Base-by-base conservation (phyloP, 2,797 vertebrate species). In the Potorous gilbertii region DNA sequence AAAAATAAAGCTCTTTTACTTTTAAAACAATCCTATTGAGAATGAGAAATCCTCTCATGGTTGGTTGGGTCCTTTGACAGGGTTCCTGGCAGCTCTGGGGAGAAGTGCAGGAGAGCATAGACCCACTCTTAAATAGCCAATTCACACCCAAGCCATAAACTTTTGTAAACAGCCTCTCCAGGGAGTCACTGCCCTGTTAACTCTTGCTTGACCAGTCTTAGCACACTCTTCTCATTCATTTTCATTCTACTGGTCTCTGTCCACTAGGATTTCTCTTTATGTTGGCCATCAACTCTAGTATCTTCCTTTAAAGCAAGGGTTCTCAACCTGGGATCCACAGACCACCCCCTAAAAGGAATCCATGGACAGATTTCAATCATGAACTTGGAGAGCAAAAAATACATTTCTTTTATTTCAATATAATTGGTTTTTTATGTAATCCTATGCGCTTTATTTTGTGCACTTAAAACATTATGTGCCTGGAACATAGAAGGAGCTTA, bases 91-190 rank as follows among this genome's bases (percentile, higher is more conserved):
- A 50, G 74, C 74, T 87, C 54, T 16, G 18, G 16, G 5, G 1
- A 21, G 5, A 28, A 50, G 27, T 50, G 13, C 54, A 54, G 94
- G 24, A 28, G 59, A 94, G 74, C 28, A 21, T 14, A 2, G 55
- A 55, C 9, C 74, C 40, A 87, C 74, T 46, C 56, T 27, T 90
- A 81, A 97, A 10, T 21, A 55, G 90, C 34, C 91, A 90, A 94
- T 66, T 95, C 91, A 96, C 93, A 95, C 96, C 95, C 92, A 90
- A 93, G 91, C 57, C 94, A 91, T 96, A 96, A 97, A 97, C n/a
- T 2, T 94, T 8, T 93, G 91, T 91, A 94, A 96, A 97, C 92
- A 96, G 87, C 91, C 27, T 54, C 54, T 46, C 13, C 59, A 27
- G 55, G 54, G 57, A 90, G 52, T 29, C 16, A 5, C 55, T 54